Percentiles rank a stretch among this genome's conserved stretches.
Evolutionary conservation across 2,113 vertebrate species (phyloP).

Genomic region (Halcyon senegalensis): DNA sequence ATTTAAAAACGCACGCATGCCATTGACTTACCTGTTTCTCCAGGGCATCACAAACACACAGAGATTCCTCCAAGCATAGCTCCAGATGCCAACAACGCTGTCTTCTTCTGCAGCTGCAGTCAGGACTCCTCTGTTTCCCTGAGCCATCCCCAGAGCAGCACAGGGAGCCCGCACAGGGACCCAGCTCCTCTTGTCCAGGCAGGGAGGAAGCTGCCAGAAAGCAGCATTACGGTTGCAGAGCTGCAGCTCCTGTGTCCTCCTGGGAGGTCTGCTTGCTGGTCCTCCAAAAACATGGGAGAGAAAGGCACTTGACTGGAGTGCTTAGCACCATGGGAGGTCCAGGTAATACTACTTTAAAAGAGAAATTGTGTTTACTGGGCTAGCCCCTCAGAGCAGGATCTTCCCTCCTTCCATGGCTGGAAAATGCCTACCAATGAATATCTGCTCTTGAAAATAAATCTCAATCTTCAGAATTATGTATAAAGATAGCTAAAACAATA

Average conservation of each 20-base stretch:
- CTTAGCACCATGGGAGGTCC: background rate
- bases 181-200: background rate
- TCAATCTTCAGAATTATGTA: background rate
- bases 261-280: background rate
- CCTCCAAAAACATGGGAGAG: background rate
- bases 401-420: background rate
- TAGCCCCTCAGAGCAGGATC: background rate
- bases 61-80: background rate
- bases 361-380: background rate
- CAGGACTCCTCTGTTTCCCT: background rate
- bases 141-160: background rate
- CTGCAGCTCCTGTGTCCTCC: background rate
- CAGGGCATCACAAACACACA: background rate
- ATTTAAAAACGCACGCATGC: rapidly evolving
- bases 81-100: background rate
- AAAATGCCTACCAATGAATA: background rate
- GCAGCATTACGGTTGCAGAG: background rate
- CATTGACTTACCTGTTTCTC: background rate
- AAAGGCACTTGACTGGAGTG: background rate
- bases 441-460: background rate
- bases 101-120: rapidly evolving
- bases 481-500: background rate
- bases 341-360: background rate
- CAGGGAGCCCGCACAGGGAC: background rate
- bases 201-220: background rate